A percentile compares a stretch with the other conserved stretches of the same genome.
phyloP scores from a whole-genome alignment of 2,888 invertebrate species.

The Sisyra nigra region DNA sequence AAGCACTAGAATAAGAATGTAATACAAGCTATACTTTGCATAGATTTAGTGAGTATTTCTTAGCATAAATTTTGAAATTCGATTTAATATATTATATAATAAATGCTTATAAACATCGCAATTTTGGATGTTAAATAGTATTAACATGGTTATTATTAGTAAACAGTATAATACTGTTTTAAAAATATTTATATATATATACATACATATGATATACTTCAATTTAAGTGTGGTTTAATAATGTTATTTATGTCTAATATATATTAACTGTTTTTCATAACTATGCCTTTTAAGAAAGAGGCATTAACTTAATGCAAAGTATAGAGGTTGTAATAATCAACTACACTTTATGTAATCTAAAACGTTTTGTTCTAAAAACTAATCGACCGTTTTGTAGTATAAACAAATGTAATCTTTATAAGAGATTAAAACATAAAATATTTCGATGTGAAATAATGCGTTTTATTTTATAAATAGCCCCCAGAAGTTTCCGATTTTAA shows the following conservation, averaged over 20 bases:
- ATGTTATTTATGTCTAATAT: not conserved
- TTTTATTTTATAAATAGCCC: no score
- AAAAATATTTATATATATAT: no score
- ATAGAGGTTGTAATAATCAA: conserved; percentile 58
- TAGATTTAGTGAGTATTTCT: conserved; percentile 82
- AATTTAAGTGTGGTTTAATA: conserved; percentile 1
- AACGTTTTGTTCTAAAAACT: no score
- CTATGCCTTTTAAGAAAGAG: conserved; percentile 55
- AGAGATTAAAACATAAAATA: no score
- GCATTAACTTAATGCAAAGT: conserved; percentile 87
- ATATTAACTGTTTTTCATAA: conserved; percentile 15
- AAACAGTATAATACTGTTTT: no score
- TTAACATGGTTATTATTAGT: not conserved
- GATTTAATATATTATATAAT: not conserved
- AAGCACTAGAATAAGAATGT: conserved; percentile 9
- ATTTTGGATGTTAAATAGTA: not conserved
- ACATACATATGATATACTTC: not conserved
- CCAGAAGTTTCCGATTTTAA: no score
- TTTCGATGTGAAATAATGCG: no score
- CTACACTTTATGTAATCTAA: no score
- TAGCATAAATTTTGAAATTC: conserved; percentile 37
- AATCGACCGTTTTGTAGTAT: no score
- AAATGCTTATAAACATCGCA: not conserved
- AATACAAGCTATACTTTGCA: conserved; percentile 83
- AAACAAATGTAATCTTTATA: no score